Evolutionary conservation across 2,888 invertebrate species (phyloP).

Genomic region (Eudemis profundana): DNA sequence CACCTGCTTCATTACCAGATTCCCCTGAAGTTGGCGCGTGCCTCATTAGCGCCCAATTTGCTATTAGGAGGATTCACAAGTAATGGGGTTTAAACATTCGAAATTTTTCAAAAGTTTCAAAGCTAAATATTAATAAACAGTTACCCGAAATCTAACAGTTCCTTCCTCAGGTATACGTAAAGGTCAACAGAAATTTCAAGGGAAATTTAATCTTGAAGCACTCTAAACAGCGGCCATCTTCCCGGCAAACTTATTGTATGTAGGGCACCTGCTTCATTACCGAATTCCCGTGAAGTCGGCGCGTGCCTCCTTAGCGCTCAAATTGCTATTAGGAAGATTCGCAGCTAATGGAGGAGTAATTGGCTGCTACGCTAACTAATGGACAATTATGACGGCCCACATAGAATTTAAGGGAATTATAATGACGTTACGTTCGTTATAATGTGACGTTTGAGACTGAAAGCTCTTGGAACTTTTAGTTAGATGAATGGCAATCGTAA

Average conservation of each 20-base stretch:
- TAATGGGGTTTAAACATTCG: too few species aligned
- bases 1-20: conserved; percentile 62
- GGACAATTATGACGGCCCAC: conserved; percentile 77
- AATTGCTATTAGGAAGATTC: conserved; percentile 82
- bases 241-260: too few species aligned
- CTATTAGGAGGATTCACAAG: conserved; percentile 77
- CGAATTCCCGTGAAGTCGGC: conserved; percentile 51
- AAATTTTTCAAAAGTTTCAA: too few species aligned
- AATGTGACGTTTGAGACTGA: conserved; percentile 20
- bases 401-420: conserved; percentile 67
- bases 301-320: conserved; percentile 66
- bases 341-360: conserved; percentile 78
- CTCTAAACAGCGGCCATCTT: too few species aligned
- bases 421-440: conserved; percentile 57
- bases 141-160: too few species aligned
- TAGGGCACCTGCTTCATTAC: conserved; percentile 60
- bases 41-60: conserved; percentile 75
- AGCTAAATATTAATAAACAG: too few species aligned
- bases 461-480: conserved; percentile 9
- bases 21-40: conserved; percentile 51
- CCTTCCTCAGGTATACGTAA: too few species aligned
- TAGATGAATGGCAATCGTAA: not conserved
- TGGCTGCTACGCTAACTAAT: conserved; percentile 82
- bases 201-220: too few species aligned
- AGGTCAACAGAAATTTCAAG: too few species aligned